These are phyloP conservation scores for Carettochelys insculpta DNA, from an alignment of 2,113 vertebrate species.

Conservation along the genomic window DNA sequence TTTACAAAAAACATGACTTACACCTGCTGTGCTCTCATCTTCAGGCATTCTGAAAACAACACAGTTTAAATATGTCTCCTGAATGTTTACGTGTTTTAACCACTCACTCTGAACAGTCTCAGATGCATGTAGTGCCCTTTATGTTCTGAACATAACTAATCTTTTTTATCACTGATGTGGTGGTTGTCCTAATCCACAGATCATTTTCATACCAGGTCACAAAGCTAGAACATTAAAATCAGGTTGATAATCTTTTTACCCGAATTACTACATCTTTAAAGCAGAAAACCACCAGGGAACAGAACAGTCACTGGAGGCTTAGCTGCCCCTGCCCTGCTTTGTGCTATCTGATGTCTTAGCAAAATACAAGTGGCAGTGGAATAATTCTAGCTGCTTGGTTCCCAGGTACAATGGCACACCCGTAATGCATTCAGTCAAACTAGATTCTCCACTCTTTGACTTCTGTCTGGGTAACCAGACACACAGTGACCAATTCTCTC, in stretches of 20 bases:
- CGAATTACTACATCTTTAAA: slow-evolving; percentile 56
- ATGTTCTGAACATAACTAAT: background rate
- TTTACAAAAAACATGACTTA: background rate
- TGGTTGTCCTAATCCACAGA: background rate
- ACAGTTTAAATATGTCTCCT: background rate
- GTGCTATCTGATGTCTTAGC: background rate
- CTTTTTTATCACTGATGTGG: background rate
- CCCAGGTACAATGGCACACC: background rate
- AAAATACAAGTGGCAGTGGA: background rate
- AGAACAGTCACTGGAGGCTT: background rate
- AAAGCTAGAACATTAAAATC: slow-evolving; percentile 35
- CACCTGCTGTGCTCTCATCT: background rate
- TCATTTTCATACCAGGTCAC: slow-evolving; percentile 43
- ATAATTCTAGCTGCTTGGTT: background rate
- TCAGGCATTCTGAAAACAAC: background rate
- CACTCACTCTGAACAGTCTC: background rate
- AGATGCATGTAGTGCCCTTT: background rate
- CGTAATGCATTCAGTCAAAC: background rate
- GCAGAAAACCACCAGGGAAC: slow-evolving; percentile 12
- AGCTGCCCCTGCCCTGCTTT: background rate
- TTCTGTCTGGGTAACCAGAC: background rate
- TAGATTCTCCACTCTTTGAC: background rate
- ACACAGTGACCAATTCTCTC: background rate
- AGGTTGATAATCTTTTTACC: slow-evolving; percentile 38
- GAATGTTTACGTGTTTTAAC: background rate